Conservation (phyloP, 2,888 invertebrate genomes). For the Rhimphoctona megacephalus region DNA sequence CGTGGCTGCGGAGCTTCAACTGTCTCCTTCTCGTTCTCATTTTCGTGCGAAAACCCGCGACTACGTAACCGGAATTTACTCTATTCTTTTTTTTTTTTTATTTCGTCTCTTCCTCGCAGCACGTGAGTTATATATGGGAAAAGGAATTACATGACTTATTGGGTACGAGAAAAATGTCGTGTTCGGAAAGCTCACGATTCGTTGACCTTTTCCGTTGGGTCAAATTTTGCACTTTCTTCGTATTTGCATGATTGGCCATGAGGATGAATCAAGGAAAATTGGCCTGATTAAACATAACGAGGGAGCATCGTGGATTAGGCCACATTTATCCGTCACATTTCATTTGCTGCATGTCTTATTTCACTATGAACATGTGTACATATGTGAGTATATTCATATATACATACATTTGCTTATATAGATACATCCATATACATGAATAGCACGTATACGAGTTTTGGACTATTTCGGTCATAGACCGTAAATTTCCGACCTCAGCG, state of each 20-base stretch:
- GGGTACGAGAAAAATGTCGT: constrained; percentile 6
- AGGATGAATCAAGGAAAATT: constrained; percentile 70
- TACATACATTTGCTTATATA: not conserved
- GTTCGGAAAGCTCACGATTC: constrained; percentile 10
- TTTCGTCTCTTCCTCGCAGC: not conserved
- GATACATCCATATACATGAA: not conserved
- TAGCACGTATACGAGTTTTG: constrained; percentile 29
- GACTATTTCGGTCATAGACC: constrained; percentile 51
- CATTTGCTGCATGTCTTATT: constrained; percentile 29
- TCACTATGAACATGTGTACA: not conserved
- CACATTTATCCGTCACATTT: constrained; percentile 60
- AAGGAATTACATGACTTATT: constrained; percentile 11
- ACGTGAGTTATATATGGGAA: constrained; percentile 6
- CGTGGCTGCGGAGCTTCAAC: constrained; percentile 56
- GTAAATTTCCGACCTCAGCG: constrained; percentile 54
- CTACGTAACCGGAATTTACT: constrained; percentile 26
- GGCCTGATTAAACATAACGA: constrained; percentile 75
- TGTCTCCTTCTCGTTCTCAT: constrained; percentile 44
- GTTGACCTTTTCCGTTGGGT: not conserved
- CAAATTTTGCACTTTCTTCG: not conserved
- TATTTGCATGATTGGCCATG: not conserved
- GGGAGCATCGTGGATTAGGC: constrained; percentile 40
- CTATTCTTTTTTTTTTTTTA: constrained; percentile 1
- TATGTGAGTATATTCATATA: not conserved
- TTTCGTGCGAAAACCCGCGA: constrained; percentile 10